Evolutionary conservation across 2,113 vertebrate genomes (phyloP).

Genomic region (Heterocephalus glaber): DNA sequence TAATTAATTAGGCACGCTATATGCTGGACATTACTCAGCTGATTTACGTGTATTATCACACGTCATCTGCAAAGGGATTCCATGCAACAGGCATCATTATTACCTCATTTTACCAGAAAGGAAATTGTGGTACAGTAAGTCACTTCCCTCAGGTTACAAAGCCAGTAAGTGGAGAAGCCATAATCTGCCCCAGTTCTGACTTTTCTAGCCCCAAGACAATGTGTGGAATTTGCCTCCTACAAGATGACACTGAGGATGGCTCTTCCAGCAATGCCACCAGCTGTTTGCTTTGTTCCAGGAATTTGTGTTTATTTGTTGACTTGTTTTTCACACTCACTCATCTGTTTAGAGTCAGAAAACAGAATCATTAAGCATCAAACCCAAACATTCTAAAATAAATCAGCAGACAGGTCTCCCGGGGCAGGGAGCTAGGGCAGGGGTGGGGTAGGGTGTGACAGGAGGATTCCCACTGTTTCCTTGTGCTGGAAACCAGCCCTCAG

Average conservation of each 20-base stretch:
- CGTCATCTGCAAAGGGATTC: not conserved
- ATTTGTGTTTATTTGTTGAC: not conserved
- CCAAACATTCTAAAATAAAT: slow-evolving; percentile 24
- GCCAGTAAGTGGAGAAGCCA: not conserved
- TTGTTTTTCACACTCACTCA: slow-evolving; percentile 41
- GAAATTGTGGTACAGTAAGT: not conserved
- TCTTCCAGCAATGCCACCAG: not conserved
- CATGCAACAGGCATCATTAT: no score
- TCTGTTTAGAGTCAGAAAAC: slow-evolving; percentile 15
- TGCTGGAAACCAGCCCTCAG: slow-evolving; percentile 49
- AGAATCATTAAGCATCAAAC: not conserved
- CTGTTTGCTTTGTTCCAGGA: not conserved
- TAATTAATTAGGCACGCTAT: not conserved
- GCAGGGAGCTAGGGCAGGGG: not conserved
- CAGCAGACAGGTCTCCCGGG: not conserved
- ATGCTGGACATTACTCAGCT: not conserved
- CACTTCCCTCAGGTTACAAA: not conserved
- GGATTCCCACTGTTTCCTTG: slow-evolving; percentile 50
- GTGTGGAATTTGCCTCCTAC: not conserved
- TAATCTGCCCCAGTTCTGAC: not conserved
- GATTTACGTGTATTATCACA: not conserved
- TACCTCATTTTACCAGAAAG: not conserved
- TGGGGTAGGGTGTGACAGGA: fast-evolving
- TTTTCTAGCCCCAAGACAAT: not conserved
- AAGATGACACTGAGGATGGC: no score